Percentiles rank a stretch among this genome's conserved stretches.
phyloP scores from a whole-genome alignment of 2,113 vertebrate species.

The Atlantisia rogersi region DNA sequence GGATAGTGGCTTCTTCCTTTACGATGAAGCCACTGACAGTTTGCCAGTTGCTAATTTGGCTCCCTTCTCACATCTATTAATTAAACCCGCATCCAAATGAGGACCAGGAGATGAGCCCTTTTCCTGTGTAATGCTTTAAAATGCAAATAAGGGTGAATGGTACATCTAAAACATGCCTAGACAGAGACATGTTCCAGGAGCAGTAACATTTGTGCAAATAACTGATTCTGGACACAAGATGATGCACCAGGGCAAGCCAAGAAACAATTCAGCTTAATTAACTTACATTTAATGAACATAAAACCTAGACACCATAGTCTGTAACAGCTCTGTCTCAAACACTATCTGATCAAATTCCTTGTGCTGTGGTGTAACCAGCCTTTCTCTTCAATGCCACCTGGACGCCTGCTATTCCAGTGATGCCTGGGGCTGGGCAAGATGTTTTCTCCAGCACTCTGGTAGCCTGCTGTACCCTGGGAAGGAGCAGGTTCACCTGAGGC shows the following conservation, averaged over 20 bases:
- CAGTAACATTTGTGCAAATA: neutral
- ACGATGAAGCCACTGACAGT: neutral
- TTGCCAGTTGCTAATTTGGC: neutral
- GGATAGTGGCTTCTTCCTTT: neutral
- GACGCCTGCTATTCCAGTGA: neutral
- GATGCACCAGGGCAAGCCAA: neutral
- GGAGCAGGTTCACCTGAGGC: accelerated
- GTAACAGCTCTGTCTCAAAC: neutral
- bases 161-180: neutral
- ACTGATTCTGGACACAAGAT: neutral
- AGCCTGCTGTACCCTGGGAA: neutral
- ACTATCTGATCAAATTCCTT: neutral
- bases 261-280: neutral
- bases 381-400: neutral
- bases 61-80: neutral
- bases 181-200: neutral
- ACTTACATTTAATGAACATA: neutral
- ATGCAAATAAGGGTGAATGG: neutral
- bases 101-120: neutral
- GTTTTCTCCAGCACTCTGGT: neutral
- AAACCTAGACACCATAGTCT: accelerated
- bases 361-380: neutral
- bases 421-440: neutral
- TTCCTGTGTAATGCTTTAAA: neutral
- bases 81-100: neutral